Conservation (phyloP, 2,113 vertebrate genomes). For the Ctenodactylus gundi region DNA sequence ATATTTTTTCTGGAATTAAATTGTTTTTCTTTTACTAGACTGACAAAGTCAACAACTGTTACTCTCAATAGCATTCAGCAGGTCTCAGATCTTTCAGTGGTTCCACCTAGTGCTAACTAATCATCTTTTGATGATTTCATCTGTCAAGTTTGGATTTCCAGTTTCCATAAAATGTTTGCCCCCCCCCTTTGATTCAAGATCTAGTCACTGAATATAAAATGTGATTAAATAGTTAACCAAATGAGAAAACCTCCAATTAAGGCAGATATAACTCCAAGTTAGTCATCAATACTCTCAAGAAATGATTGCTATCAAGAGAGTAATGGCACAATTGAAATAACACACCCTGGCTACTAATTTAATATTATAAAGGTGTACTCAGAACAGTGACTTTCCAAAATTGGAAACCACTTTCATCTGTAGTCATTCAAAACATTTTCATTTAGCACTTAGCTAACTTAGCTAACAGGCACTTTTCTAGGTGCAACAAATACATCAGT, state of each 20-base stretch:
- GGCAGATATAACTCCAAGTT: neutral
- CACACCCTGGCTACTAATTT: neutral
- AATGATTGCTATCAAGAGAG: neutral
- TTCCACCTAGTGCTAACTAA: neutral
- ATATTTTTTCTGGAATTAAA: neutral
- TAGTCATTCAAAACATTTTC: neutral
- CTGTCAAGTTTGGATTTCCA: neutral
- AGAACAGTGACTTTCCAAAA: neutral
- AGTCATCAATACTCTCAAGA: neutral
- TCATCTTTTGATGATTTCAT: neutral
- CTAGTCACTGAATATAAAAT: neutral
- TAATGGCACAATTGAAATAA: neutral
- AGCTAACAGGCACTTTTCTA: neutral
- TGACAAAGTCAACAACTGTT: too few relatives aligned
- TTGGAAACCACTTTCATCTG: neutral
- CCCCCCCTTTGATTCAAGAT: neutral
- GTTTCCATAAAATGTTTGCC: neutral
- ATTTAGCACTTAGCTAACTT: neutral
- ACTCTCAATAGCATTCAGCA: neutral
- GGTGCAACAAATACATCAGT: neutral
- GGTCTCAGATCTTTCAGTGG: neutral
- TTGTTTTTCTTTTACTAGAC: conserved; percentile 7
- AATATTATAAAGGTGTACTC: neutral
- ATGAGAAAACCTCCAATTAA: neutral
- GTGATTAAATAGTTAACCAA: neutral